Evolutionary conservation across 2,797 vertebrate species (phyloP).

Genomic region (Columba guinea): DNA sequence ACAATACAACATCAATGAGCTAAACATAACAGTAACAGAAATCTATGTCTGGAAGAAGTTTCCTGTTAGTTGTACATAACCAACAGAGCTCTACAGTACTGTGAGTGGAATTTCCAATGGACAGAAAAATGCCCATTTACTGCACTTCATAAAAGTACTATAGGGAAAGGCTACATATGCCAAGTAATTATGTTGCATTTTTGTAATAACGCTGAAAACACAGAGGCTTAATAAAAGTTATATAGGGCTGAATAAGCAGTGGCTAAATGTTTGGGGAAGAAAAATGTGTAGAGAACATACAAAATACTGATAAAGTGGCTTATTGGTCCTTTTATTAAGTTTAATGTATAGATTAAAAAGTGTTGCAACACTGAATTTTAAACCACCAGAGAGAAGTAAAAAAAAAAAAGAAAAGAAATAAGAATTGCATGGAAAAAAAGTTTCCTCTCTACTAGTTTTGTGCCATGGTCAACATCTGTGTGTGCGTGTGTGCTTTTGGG

Average conservation of each 20-base stretch:
- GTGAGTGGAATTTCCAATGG: conserved; percentile 36
- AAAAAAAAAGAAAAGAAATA: neutral
- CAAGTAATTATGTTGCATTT: conserved; percentile 67
- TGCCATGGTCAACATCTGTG: conserved; percentile 11
- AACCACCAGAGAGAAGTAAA: conserved; percentile 29
- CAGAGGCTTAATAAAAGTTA: conserved; percentile 68
- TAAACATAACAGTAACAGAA: conserved; percentile 70
- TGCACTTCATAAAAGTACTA: conserved; percentile 64
- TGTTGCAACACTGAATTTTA: conserved; percentile 73
- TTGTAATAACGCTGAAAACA: conserved; percentile 72
- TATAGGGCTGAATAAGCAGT: conserved; percentile 64
- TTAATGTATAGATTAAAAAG: conserved; percentile 71
- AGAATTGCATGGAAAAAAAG: neutral
- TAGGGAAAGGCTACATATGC: conserved; percentile 67
- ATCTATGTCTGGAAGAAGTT: conserved; percentile 66
- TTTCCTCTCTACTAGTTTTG: conserved; percentile 14
- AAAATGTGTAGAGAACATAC: conserved; percentile 65
- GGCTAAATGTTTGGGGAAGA: conserved; percentile 51
- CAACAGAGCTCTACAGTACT: conserved; percentile 56
- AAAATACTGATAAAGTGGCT: conserved; percentile 76
- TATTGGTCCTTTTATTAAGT: conserved; percentile 75
- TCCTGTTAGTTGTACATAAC: conserved; percentile 17
- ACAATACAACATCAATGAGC: conserved; percentile 78
- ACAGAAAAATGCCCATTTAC: conserved; percentile 47
- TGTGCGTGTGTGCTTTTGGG: conserved; percentile 61